Evolutionary conservation across 2,888 invertebrate genomes (phyloP), one percentile per base, ranked within the genome.

Genomic region (Argyresthia albistria): DNA sequence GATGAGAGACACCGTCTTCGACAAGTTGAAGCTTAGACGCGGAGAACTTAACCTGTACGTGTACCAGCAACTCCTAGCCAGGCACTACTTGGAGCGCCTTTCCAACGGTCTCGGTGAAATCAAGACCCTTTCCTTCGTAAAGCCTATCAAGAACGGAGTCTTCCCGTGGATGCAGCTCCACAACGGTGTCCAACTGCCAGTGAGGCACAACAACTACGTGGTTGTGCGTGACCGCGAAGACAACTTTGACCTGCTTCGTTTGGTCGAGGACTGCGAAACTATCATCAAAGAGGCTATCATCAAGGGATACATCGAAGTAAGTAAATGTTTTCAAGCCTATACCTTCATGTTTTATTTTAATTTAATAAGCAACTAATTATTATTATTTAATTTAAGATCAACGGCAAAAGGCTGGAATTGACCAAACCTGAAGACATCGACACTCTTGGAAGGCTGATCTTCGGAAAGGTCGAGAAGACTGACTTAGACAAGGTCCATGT

Each of bases 11-110:
- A 74, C 77, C 4, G 66, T 86, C 43, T 75, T 73, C 11, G 71
- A 75, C 61, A 79, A 79, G 57, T 65, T 67, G 12, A 75, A 69
- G 55, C 62, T 60, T 39, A 73, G 80, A 52, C 88, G 89, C 50
- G 89, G 88, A 52, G 90, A 91, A 66, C 69, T 89, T 4, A 91
- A 88, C 60, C 72, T 89, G 58, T 90, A 89, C 71, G 86, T 88
- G 63, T 90, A 91, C 72, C 92, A 93, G 66, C 91, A 92, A 69
- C 80, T 93, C 9, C 70, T 92, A 54, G 93, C 93, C 49, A 89
- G 91, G 56, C 89, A 89, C 66, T 82, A 88, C 61, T 59, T 90
- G 52, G 89, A 90, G 57, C 86, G 90, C 58, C 63, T 89, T 1
- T 83, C 89, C 4, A 88, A 89, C 54, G 86, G 80, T 42, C 61